phyloP scores from a whole-genome alignment of 2,888 invertebrate species.

The Troilus luridus region DNA sequence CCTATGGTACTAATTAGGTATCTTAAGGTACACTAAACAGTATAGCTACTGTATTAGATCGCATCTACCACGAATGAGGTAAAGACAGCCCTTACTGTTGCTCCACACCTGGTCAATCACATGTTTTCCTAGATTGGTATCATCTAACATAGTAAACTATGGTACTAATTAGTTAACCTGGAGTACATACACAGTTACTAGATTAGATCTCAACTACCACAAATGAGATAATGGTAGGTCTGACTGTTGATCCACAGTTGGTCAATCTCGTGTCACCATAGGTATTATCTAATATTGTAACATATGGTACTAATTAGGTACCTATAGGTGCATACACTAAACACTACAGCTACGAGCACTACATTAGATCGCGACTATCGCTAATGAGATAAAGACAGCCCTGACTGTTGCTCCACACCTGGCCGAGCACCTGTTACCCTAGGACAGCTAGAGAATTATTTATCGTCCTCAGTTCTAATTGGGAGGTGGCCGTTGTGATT shows the following conservation, averaged over 20 bases:
- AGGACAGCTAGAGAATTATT: neutral
- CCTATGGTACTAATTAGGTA: too few species aligned
- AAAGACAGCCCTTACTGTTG: neutral
- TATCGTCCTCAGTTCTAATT: constrained; percentile 5
- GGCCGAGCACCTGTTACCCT: constrained; percentile 14
- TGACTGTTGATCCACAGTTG: too few species aligned
- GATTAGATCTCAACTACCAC: too few species aligned
- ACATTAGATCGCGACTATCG: neutral
- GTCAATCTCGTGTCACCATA: too few species aligned
- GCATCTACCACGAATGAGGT: neutral
- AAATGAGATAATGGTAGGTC: too few species aligned
- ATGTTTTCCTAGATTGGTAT: neutral
- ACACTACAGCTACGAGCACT: neutral
- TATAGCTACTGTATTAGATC: neutral
- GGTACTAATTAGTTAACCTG: neutral
- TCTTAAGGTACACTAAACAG: too few species aligned
- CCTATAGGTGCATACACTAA: too few species aligned
- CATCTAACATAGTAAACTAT: neutral
- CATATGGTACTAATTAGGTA: too few species aligned
- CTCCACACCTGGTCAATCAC: neutral
- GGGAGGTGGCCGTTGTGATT: neutral
- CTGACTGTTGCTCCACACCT: neutral
- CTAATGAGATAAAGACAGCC: neutral
- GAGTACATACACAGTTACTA: too few species aligned
- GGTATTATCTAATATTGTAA: too few species aligned